Evolutionary conservation across 2,113 vertebrate genomes (phyloP).

Genomic region (Ageneiosus marmoratus): DNA sequence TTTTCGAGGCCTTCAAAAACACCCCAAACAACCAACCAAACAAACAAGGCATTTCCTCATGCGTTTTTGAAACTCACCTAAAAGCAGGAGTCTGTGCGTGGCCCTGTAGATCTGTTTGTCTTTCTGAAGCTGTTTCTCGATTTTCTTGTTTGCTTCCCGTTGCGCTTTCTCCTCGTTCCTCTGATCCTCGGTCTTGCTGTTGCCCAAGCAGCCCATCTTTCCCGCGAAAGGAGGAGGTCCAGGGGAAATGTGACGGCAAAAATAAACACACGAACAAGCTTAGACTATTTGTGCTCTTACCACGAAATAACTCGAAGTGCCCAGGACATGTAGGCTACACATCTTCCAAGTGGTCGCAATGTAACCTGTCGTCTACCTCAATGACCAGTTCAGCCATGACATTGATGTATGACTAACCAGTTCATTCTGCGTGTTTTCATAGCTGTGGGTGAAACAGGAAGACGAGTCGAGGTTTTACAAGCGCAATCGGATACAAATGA

Average conservation of each 20-base stretch:
- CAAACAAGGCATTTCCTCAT: conserved; percentile 2
- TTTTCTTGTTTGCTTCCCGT: conserved; percentile 44
- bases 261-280: conserved; percentile 10
- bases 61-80: conserved; percentile 25
- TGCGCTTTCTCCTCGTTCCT: conserved; percentile 47
- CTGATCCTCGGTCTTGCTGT: conserved; percentile 46
- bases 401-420: conserved; percentile 35
- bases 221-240: conserved; percentile 32
- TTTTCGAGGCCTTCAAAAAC: conserved; percentile 1
- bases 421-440: conserved; percentile 34
- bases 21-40: background rate
- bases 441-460: conserved; percentile 16
- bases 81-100: conserved; percentile 41
- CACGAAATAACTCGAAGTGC: conserved; percentile 20
- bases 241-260: conserved; percentile 21
- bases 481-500: background rate
- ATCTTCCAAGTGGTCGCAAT: conserved; percentile 20
- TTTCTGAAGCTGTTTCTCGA: conserved; percentile 48
- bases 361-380: conserved; percentile 18
- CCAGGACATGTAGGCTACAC: conserved; percentile 22
- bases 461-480: background rate
- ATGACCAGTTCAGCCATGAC: conserved; percentile 28
- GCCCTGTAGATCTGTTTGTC: conserved; percentile 48
- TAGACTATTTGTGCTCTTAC: conserved; percentile 22
- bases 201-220: conserved; percentile 49